Percentiles rank a stretch among this genome's conserved stretches.
phyloP scores from a whole-genome alignment of 2,797 vertebrate genomes.

The Hypotaenidia philippensis region DNA sequence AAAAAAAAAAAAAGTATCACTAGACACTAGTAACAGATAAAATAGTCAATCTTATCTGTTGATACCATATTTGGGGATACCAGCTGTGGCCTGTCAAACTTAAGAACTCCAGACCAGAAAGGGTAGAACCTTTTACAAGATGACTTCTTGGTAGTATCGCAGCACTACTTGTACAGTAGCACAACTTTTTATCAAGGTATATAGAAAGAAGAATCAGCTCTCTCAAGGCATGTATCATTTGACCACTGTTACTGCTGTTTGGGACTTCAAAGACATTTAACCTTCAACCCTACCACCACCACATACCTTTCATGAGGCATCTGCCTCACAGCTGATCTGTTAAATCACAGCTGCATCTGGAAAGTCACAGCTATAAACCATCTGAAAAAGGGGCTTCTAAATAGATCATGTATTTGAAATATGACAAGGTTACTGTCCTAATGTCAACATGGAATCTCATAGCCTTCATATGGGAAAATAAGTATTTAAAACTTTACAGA shows the following conservation, averaged over 20 bases:
- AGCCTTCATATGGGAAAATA: slow-evolving; percentile 1
- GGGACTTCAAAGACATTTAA: slow-evolving; percentile 44
- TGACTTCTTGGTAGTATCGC: background rate
- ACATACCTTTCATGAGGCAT: slow-evolving; percentile 22
- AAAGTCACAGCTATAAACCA: slow-evolving; percentile 8
- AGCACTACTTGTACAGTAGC: background rate
- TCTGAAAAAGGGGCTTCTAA: background rate
- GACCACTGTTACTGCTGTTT: background rate
- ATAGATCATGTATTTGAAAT: slow-evolving; percentile 18
- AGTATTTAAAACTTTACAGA: slow-evolving; percentile 25
- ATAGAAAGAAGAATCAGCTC: background rate
- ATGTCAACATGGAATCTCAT: slow-evolving; percentile 8
- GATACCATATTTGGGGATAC: background rate
- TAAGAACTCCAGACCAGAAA: background rate
- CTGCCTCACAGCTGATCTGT: slow-evolving; percentile 6
- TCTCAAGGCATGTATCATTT: background rate
- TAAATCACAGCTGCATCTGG: slow-evolving; percentile 38
- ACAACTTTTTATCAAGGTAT: background rate
- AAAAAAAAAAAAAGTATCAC: background rate
- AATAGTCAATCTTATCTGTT: background rate
- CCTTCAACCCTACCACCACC: slow-evolving; percentile 22
- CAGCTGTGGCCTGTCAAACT: background rate
- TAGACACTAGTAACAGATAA: background rate
- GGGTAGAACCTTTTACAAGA: background rate
- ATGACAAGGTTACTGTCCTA: background rate